Base-by-base conservation (phyloP, 2,113 vertebrate species). In the Girardinichthys multiradiatus region DNA sequence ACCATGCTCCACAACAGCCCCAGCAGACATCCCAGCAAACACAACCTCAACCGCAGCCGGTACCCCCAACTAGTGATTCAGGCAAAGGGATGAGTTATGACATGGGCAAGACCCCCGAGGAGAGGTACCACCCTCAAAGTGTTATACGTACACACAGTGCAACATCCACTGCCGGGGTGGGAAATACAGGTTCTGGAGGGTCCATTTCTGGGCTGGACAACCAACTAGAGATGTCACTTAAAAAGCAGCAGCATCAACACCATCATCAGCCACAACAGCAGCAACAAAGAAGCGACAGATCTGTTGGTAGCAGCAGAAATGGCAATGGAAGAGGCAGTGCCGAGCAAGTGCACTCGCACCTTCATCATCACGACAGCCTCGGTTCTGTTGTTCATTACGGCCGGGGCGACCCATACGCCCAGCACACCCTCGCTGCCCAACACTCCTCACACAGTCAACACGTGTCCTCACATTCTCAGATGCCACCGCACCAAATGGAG, bases 371-470 rank as follows among this genome's bases (percentile, higher is more conserved):
- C 72, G 96, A 97, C 82, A 94, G 94, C 66, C 83, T 98, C 39
- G 94, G 95, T 37, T 97, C 97, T 0, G 97, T 98, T 3, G 96
- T 98, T 37, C 97, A 98, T 63, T 98, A 97, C 12, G 94, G 96
- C 17, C 92, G 95, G 15, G 93, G 91, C 0, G 94, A 95, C 82
- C 94, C 92, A 0, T 95, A 94, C 82, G 88, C 83, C 29, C 94
- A 94, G 70, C 94, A 94, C 76, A 71, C 93, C 64, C 92, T 94
- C 3, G 86, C 81, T 39, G 79, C 93, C 35, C 94, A 93, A 37
- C 92, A 91, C 89, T 88, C 88, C 13, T 87, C 92, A 11, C 91
- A 92, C 17, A 82, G 87, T 79, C 92, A 92, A 7, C 94, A 92
- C 0, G 84, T 93, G 21, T 89, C 91, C 4, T 92, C 93, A 2